Percentiles rank a stretch among this genome's conserved stretches.
These are phyloP conservation scores for Bombylius discolor DNA, from an alignment of 2,888 invertebrate species.

Conservation along the genomic window DNA sequence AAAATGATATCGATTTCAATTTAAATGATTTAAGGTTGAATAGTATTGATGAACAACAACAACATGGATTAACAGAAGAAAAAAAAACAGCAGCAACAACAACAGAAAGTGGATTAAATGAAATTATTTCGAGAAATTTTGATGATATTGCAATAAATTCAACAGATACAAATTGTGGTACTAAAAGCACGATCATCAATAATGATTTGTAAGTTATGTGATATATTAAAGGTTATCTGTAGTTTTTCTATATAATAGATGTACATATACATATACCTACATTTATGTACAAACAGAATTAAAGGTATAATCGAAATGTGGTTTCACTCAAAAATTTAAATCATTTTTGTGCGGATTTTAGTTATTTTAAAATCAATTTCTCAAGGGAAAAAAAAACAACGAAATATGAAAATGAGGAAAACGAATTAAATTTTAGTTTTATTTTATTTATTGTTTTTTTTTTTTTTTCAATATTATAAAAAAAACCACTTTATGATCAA, in stretches of 20 bases:
- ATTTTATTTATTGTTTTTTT: too few species aligned
- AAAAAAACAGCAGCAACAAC: constrained; percentile 1
- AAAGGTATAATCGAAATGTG: too few species aligned
- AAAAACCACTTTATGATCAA: too few species aligned
- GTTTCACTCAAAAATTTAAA: too few species aligned
- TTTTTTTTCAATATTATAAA: too few species aligned
- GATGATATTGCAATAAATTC: background rate
- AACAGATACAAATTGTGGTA: background rate
- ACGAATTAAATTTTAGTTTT: too few species aligned
- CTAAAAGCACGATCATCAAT: background rate
- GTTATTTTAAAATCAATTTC: too few species aligned
- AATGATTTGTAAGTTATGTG: background rate
- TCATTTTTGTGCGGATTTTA: too few species aligned
- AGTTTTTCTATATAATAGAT: background rate
- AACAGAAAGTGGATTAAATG: background rate
- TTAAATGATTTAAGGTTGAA: constrained; percentile 28
- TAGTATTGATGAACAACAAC: constrained; percentile 32
- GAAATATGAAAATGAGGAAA: too few species aligned
- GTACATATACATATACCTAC: background rate
- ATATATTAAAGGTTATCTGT: too few species aligned
- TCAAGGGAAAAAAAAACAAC: too few species aligned
- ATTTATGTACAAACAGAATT: too few species aligned
- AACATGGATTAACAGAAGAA: background rate
- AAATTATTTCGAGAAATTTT: background rate
- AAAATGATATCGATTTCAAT: constrained; percentile 12